Conservation (phyloP, 2,888 invertebrate species). For the Frankliniella intonsa region DNA sequence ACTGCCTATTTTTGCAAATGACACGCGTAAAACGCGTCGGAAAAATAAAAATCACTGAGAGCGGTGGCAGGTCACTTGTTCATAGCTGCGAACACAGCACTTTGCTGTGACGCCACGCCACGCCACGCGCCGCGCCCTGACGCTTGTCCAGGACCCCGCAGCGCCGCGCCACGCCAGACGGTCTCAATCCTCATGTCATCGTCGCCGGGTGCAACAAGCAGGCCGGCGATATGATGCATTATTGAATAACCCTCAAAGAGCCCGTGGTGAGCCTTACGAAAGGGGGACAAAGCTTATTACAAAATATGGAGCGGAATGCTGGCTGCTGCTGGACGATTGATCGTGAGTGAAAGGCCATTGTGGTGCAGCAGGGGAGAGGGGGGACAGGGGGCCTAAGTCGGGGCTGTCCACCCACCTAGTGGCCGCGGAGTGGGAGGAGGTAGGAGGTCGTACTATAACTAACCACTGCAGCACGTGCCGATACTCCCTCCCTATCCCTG, state of each 20-base stretch:
- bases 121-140: background rate
- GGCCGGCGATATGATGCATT: background rate
- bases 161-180: background rate
- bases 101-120: too few species aligned
- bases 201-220: background rate
- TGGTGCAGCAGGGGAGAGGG: background rate
- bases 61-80: too few species aligned
- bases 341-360: slow-evolving; percentile 15
- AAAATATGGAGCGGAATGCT: background rate
- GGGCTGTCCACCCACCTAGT: too few species aligned
- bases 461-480: background rate
- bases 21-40: too few species aligned
- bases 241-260: background rate
- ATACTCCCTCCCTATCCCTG: too few species aligned
- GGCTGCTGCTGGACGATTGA: background rate
- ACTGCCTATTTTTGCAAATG: too few species aligned
- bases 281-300: background rate
- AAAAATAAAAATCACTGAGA: too few species aligned
- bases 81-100: too few species aligned
- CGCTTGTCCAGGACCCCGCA: background rate
- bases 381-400: too few species aligned
- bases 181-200: background rate
- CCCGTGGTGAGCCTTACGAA: background rate
- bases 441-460: background rate
- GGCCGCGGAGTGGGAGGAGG: background rate